Evolutionary conservation across 1,140 invertebrate species (phyloP), one percentile per base, ranked within the genome.

Genomic region (Apis cerana): DNA sequence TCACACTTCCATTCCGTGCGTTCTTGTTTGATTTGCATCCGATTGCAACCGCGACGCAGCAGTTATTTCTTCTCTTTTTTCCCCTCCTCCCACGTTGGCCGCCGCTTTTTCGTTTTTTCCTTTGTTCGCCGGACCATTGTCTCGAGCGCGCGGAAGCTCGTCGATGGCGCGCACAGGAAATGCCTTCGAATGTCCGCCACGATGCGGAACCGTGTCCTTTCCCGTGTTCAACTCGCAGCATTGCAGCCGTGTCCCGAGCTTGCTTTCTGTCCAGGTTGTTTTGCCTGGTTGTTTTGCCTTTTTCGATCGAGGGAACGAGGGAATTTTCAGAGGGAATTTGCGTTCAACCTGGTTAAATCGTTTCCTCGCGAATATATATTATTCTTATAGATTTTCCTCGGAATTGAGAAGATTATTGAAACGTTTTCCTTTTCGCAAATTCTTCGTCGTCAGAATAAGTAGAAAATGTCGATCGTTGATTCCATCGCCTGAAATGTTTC

Each of bases 21-120:
- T 83, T 79, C 64, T 59, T 76, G 62, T 67, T 76, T 83, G 68
- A 80, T 79, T 74, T 50, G 27, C 59, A 56, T 71, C 58, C 81
- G 68, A 79, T 82, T 82, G 75, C 81, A 50, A 33, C 33, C 8
- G n/a, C 19, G 19, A 27, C 56, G 27, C 62, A 19, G 33, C 59
- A 9, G 33, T 54, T 56, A 50, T 58, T 75, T 72, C 52, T 64
- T 50, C 33, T 69, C 54, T 62, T 62, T 58, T 62, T 62, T 27
- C 0, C 2, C 17, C 9, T 33, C 15, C 23, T 64, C 15, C 17
- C 2, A 33, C 33, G 56, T 17, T 61, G n/a, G 54, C 56, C 67
- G 43, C 27, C 21, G 33, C n/a, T 81, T 75, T 43, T 56, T 79
- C 52, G 58, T 64, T 83, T 43, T 71, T 71, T 48, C 52, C 58